Evolutionary conservation across 2,113 vertebrate genomes (phyloP).

Genomic region (Vireo altiloquus): DNA sequence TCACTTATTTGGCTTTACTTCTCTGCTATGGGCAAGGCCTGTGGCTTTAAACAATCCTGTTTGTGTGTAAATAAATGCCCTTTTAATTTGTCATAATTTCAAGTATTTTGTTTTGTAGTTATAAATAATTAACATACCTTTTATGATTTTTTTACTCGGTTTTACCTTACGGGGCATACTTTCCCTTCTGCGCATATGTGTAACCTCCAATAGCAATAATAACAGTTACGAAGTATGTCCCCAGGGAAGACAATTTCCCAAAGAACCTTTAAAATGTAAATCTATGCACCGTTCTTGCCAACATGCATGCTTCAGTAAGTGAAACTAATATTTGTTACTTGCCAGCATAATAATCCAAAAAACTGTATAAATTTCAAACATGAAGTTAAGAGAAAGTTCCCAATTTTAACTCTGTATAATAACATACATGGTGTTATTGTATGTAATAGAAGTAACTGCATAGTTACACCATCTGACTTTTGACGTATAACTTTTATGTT

Average conservation of each 20-base stretch:
- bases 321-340: slow-evolving; percentile 71
- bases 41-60: slow-evolving; percentile 47
- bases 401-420: slow-evolving; percentile 46
- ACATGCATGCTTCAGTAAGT: slow-evolving; percentile 58
- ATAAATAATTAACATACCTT: slow-evolving; percentile 66
- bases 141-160: slow-evolving; percentile 48
- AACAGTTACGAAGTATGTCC: slow-evolving; percentile 55
- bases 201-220: slow-evolving; percentile 65
- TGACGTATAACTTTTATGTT: not conserved
- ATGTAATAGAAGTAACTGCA: not conserved
- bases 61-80: slow-evolving; percentile 50
- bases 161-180: slow-evolving; percentile 52
- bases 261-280: slow-evolving; percentile 71
- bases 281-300: slow-evolving; percentile 63
- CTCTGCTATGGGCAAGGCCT: not conserved
- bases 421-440: not conserved
- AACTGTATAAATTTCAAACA: slow-evolving; percentile 57
- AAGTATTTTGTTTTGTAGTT: slow-evolving; percentile 59
- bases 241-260: slow-evolving; percentile 59
- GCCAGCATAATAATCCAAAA: slow-evolving; percentile 57
- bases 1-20: not conserved
- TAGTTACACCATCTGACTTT: not conserved
- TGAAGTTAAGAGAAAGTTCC: slow-evolving; percentile 53
- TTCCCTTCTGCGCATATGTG: slow-evolving; percentile 36
- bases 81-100: slow-evolving; percentile 68